Evolutionary conservation across 2,113 vertebrate species (phyloP), one percentile per base, ranked within the genome.

Genomic region (Uria aalge): DNA sequence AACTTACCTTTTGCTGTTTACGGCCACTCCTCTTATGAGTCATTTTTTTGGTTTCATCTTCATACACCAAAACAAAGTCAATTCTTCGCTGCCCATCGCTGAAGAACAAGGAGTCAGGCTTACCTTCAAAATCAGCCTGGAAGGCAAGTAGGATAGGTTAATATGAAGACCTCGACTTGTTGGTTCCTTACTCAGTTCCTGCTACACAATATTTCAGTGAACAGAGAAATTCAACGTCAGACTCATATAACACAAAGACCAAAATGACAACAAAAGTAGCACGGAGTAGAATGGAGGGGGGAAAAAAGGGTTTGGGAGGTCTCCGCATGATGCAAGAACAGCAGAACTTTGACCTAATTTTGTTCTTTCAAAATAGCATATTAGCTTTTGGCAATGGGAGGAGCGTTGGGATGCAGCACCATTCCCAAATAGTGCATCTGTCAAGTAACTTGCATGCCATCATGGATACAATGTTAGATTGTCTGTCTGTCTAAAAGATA

Each of bases 11-110:
- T 73, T 98, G 98, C 40, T 98, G 98, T 91, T 97, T 97, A 94
- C 92, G 96, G 5, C 76, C 63, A 63, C 97, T 98, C 53, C 97
- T 98, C 96, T 99, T 99, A 40, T 98, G 98, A 93, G 94, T 97
- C 0, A 98, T 98, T 95, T 98, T 99, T 95, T 96, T 99, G 19
- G 96, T 98, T 95, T 99, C 99, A 94, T 99, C 99, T 95, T 99
- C 99, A 76, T 99, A 99, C 9, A 98, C 99, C 45, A 99, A 97
- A 92, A 99, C 96, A 94, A 99, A 99, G 97, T 99, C 99, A 30
- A 99, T 98, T 94, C 98, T 98, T 96, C 99, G 95, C 48, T 98
- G 97, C 27, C 99, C 99, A 18, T 99, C 99, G 1, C 98, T 99
- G 96, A 99, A 99, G 97, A 98, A 99, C 23, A 99, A 92, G 15